These are phyloP conservation scores for Drosophila neotestacea DNA, from an alignment of 2,888 invertebrate species.

Conservation along the genomic window DNA sequence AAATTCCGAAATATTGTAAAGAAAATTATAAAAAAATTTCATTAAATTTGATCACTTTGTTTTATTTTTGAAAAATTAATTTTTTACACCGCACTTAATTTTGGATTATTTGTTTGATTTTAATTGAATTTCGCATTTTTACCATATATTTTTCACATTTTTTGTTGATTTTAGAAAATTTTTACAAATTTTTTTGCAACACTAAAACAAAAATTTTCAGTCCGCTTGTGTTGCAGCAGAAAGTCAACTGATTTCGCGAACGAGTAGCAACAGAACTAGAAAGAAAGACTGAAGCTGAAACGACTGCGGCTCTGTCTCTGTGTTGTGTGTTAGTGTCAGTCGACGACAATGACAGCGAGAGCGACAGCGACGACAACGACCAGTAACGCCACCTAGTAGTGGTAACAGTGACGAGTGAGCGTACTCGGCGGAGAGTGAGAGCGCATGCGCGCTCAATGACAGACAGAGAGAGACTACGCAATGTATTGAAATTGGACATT, in stretches of 20 bases:
- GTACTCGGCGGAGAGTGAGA: constrained; percentile 32
- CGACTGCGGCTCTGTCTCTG: constrained; percentile 67
- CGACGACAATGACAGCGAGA: constrained; percentile 43
- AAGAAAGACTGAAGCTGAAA: constrained; percentile 81
- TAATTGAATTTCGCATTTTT: constrained; percentile 78
- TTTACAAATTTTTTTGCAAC: constrained; percentile 81
- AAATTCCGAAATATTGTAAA: constrained; percentile 71
- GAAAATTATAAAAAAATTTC: constrained; percentile 69
- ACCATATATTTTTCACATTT: constrained; percentile 79
- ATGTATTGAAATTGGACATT: constrained; percentile 47
- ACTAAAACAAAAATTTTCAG: constrained; percentile 82
- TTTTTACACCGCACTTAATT: constrained; percentile 65
- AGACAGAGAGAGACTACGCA: constrained; percentile 19
- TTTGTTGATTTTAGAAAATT: constrained; percentile 74
- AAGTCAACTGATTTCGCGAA: constrained; percentile 84
- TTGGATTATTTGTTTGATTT: constrained; percentile 71
- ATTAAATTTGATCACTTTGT: constrained; percentile 40
- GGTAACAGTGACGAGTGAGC: constrained; percentile 47
- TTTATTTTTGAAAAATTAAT: constrained; percentile 43
- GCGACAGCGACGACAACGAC: constrained; percentile 25
- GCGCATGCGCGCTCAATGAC: constrained; percentile 44
- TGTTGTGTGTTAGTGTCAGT: constrained; percentile 62
- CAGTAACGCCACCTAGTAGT: constrained; percentile 40
- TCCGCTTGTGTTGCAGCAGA: constrained; percentile 83
- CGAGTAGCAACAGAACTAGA: constrained; percentile 83